A percentile compares a stretch with the other conserved stretches of the same genome.
Conservation (phyloP, 2,113 vertebrate genomes). For the Alosa alosa region DNA sequence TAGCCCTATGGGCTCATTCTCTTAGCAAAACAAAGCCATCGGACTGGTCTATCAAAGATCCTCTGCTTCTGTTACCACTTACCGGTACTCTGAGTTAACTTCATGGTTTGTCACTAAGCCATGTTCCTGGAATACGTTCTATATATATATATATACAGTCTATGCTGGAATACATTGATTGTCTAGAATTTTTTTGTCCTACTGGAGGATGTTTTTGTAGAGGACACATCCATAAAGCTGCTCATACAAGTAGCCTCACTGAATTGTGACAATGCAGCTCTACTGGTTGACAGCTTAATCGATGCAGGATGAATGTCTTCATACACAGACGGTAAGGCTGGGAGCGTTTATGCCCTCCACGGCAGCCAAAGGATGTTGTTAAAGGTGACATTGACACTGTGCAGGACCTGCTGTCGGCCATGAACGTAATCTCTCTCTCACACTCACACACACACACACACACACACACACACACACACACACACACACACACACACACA, state of each 20-base stretch:
- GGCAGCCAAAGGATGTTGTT: not conserved
- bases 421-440: not conserved
- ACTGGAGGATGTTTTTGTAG: not conserved
- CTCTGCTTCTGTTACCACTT: too few relatives aligned
- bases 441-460: too few relatives aligned
- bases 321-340: not conserved
- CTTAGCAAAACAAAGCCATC: too few relatives aligned
- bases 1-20: too few relatives aligned
- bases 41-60: too few relatives aligned
- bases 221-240: not conserved
- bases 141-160: too few relatives aligned
- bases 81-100: too few relatives aligned
- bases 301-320: not conserved
- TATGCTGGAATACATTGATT: not conserved
- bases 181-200: not conserved
- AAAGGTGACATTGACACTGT: not conserved
- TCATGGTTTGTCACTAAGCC: too few relatives aligned
- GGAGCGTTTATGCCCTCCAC: not conserved
- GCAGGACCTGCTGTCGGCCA: not conserved
- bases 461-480: not conserved
- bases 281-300: not conserved
- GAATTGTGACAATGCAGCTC: not conserved
- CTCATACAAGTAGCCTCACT: not conserved
- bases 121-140: not conserved
- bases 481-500: not conserved